Base-by-base conservation (phyloP, 92 coral and sea anemone species). In the Meandrina meandrites region DNA sequence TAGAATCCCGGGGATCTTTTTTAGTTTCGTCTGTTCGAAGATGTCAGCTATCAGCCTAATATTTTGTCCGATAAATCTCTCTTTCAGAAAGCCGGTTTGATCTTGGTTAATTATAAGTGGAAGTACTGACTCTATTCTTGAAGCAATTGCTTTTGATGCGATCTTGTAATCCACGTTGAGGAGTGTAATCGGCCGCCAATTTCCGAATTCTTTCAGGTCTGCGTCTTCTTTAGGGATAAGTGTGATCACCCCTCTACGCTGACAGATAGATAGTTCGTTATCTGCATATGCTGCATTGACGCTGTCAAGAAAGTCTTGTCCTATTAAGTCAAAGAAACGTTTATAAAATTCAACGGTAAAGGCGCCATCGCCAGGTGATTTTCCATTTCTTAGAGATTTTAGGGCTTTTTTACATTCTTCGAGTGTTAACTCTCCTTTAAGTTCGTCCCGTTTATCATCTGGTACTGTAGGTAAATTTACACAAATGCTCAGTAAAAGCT, bases 281-380 rank as follows among this genome's bases (percentile, higher is more conserved):
- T 40, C 35, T 74, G 21, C 78, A 36, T 74, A 74, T 19, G 51
- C 78, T 15, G 78, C 78, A 36, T 74, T 36, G 15, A 74, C 24
- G 34, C 78, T 36, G 51, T 74, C 28, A 16, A 74, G 48, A 5
- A 74, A 22, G 17, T 74, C 78, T 36, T 40, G 45, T 36, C 78
- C 78, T 32, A 74, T 19, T 8, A 74, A n/a, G n/a, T 40, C 78
- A 1, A 78, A 78, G 47, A 50, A 48, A 10, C 14, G 10, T 17
- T 12, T 19, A 27, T 48, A 78, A 27, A 78, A 30, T 15, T 40
- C 45, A 40, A 40, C 45, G 45, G 45, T 40, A 40, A 40, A 40
- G 45, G 28, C 81, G 19, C 48, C 81, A 4, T 74, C 78, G 4
- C 54, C 81, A 10, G 80, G 80, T n/a, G 80, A 42, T 35, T 72